Conservation (phyloP, 2,797 vertebrate species). For the Leptoclinus maculatus region DNA sequence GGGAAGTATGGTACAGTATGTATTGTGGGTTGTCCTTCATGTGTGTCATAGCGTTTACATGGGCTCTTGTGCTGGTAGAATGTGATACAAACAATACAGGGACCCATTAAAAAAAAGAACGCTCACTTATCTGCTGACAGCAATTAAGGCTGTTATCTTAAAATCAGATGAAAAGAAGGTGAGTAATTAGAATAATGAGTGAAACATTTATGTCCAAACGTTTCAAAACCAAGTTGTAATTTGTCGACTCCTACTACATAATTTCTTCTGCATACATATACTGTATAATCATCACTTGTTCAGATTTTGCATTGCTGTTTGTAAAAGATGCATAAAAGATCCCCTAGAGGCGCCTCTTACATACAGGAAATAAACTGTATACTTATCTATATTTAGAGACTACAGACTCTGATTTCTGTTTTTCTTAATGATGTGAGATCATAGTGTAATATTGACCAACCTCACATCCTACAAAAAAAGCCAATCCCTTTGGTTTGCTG, state of each 20-base stretch:
- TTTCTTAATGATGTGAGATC: constrained; percentile 44
- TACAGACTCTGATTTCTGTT: constrained; percentile 40
- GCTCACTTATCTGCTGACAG: neutral
- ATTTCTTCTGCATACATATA: neutral
- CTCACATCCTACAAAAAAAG: constrained; percentile 25
- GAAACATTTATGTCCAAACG: neutral
- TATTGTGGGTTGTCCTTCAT: too few relatives aligned
- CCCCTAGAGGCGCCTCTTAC: neutral
- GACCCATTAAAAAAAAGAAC: neutral
- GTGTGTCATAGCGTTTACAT: neutral
- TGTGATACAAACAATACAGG: neutral
- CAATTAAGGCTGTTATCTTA: neutral
- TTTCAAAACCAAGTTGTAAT: neutral
- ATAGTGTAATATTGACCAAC: constrained; percentile 54
- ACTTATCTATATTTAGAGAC: constrained; percentile 16
- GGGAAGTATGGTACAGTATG: neutral
- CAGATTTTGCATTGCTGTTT: neutral
- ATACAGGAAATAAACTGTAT: constrained; percentile 16
- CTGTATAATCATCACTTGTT: neutral
- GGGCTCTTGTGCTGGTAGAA: neutral
- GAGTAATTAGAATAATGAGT: neutral
- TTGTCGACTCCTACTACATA: neutral
- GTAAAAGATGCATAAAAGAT: neutral
- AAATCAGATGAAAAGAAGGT: neutral
- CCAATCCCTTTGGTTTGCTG: constrained; percentile 83